Evolutionary conservation across 2,888 invertebrate species (phyloP).

Genomic region (Steinernema scapterisci): DNA sequence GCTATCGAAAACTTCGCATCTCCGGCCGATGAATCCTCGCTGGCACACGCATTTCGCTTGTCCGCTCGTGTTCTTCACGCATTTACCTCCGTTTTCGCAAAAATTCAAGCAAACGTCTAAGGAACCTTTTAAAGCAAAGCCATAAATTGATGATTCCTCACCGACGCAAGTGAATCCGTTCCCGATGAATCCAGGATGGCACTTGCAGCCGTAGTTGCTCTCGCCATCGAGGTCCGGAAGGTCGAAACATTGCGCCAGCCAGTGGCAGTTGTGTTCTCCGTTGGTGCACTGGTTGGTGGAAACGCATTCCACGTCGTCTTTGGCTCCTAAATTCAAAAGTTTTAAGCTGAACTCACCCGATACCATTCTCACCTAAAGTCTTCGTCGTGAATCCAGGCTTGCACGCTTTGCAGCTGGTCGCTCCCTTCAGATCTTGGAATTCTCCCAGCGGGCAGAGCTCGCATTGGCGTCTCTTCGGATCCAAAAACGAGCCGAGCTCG

Average conservation of each 20-base stretch:
- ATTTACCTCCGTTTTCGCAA: slow-evolving; percentile 48
- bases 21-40: slow-evolving; percentile 44
- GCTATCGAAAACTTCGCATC: slow-evolving; percentile 41
- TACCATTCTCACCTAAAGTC: neutral
- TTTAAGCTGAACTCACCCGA: neutral
- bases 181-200: slow-evolving; percentile 53
- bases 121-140: neutral
- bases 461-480: slow-evolving; percentile 24
- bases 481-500: slow-evolving; percentile 49
- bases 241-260: slow-evolving; percentile 54
- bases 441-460: neutral
- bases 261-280: slow-evolving; percentile 51
- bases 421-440: neutral
- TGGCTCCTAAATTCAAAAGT: neutral
- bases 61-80: slow-evolving; percentile 50
- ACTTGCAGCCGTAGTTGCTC: slow-evolving; percentile 50
- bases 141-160: neutral
- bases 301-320: slow-evolving; percentile 39
- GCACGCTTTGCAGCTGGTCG: neutral
- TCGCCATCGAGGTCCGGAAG: slow-evolving; percentile 50
- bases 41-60: slow-evolving; percentile 48
- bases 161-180: slow-evolving; percentile 50
- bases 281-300: slow-evolving; percentile 54
- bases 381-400: neutral
- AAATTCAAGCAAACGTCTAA: slow-evolving; percentile 49